These are phyloP conservation scores for Ophthalmolycus amberensis DNA, from an alignment of 2,113 vertebrate species.

Conservation along the genomic window DNA sequence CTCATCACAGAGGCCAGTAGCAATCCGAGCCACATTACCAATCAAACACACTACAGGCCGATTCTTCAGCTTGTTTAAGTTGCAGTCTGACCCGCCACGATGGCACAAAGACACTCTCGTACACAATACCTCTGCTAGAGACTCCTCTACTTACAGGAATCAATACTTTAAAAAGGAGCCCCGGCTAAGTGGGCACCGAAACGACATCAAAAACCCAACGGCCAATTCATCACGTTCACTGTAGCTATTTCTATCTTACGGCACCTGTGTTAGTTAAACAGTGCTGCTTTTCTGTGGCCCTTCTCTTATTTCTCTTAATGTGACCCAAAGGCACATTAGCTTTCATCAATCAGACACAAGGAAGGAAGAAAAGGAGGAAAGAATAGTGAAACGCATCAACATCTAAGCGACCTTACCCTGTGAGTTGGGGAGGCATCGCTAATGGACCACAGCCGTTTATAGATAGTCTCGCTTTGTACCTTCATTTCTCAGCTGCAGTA, in stretches of 20 bases:
- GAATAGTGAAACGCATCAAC: not conserved
- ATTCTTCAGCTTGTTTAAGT: slow-evolving; percentile 21
- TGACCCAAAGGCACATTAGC: slow-evolving; percentile 54
- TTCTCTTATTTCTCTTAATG: slow-evolving; percentile 45
- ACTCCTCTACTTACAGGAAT: slow-evolving; percentile 41
- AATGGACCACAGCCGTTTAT: slow-evolving; percentile 58
- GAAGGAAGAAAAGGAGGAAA: not conserved
- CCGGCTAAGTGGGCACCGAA: slow-evolving; percentile 6
- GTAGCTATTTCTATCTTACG: slow-evolving; percentile 25
- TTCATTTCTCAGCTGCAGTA: slow-evolving; percentile 48
- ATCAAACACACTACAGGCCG: not conserved
- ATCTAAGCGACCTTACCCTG: slow-evolving; percentile 35
- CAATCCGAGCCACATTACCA: not conserved
- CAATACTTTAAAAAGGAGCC: slow-evolving; percentile 28
- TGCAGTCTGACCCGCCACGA: slow-evolving; percentile 6
- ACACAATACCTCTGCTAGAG: slow-evolving; percentile 9
- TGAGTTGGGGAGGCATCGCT: slow-evolving; percentile 37
- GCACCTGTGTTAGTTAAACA: slow-evolving; percentile 42
- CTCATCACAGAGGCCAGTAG: slow-evolving; percentile 11
- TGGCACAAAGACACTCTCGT: not conserved
- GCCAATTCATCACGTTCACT: slow-evolving; percentile 49
- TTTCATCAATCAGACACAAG: slow-evolving; percentile 54
- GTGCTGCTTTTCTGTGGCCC: slow-evolving; percentile 19
- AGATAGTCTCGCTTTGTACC: slow-evolving; percentile 54
- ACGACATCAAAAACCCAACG: slow-evolving; percentile 34